Base-by-base conservation (phyloP, 2,888 invertebrate species). In the Fabriciana adippe region DNA sequence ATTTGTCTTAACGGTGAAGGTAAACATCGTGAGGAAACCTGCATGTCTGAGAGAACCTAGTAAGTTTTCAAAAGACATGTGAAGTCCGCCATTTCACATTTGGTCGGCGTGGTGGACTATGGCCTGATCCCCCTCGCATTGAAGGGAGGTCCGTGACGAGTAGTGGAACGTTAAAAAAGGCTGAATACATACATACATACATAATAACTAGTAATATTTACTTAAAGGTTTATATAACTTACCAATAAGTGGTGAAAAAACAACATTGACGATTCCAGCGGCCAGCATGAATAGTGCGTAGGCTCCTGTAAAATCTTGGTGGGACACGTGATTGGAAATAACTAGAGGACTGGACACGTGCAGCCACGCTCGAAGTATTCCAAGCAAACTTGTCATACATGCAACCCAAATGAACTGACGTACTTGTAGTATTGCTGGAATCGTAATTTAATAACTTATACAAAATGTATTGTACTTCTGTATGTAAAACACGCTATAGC, bases 271-370 rank as follows among this genome's bases (percentile, higher is more conserved):
- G 41, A 94, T 81, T 1, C 96, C 96, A 77, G 94, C 93, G 26
- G 95, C 91, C 3, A 96, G 93, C 92, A 95, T 94, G 76, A 93
- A 95, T 11, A 96, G 80, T 0, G 96, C 96, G 76, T 96, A 96
- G 0, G 96, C 96, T 0, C 95, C 95, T 1, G 96, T 94, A 76
- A 96, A 96, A 78, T 96, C 94, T 18, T 94, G 90, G 5, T 86
- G 85, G 0, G 93, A 79, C 55, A 95, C 94, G 77, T 95, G 93
- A 78, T 95, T 95, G 0, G 96, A 94, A 64, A 96, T 93, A 0
- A 96, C 94, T 59, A 96, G 78, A 0, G 96, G 94, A 70, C 95
- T 92, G 5, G 96, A 93, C 0, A 96, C 94, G 74, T 95, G 94
- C 0, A 96, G 86, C 91, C 95, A 95, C 4, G 95, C 95, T 35